phyloP scores from a whole-genome alignment of 2,888 invertebrate species.

The Hirtodrosophila cameraria region DNA sequence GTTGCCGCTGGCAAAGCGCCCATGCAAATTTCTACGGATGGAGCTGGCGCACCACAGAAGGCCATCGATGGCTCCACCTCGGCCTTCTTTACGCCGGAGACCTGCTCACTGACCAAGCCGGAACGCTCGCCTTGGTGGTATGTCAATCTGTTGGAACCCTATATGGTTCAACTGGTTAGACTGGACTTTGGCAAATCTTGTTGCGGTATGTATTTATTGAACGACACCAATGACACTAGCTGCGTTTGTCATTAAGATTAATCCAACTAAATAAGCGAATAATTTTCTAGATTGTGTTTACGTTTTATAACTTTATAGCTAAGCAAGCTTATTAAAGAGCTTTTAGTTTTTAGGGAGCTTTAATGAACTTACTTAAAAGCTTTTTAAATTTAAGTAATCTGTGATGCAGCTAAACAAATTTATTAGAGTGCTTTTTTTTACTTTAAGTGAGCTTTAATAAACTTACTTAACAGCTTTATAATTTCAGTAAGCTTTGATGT shows the following conservation, averaged over 20 bases:
- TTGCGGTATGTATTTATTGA: constrained; percentile 95
- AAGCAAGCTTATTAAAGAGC: no score
- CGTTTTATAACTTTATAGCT: background rate
- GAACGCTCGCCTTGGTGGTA: constrained; percentile 98
- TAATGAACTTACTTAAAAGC: background rate
- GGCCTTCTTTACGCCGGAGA: constrained; percentile 91
- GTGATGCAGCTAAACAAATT: no score
- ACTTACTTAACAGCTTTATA: no score
- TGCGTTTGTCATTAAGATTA: no score
- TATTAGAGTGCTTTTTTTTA: no score
- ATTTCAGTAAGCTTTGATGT: no score
- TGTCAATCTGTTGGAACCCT: constrained; percentile 96
- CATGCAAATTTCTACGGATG: constrained; percentile 94
- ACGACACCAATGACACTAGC: no score
- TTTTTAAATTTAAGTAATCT: no score
- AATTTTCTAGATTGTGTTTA: no score
- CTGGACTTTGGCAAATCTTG: constrained; percentile 96
- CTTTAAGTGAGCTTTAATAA: no score
- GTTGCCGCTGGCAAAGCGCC: constrained; percentile 97
- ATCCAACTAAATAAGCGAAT: no score
- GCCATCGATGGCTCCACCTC: constrained; percentile 96
- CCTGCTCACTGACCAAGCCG: constrained; percentile 93
- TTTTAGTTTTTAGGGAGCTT: background rate
- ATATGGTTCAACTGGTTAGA: constrained; percentile 96
- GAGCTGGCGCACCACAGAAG: constrained; percentile 93